phyloP scores from a whole-genome alignment of 2,888 invertebrate genomes.

The Rhagonycha lutea region DNA sequence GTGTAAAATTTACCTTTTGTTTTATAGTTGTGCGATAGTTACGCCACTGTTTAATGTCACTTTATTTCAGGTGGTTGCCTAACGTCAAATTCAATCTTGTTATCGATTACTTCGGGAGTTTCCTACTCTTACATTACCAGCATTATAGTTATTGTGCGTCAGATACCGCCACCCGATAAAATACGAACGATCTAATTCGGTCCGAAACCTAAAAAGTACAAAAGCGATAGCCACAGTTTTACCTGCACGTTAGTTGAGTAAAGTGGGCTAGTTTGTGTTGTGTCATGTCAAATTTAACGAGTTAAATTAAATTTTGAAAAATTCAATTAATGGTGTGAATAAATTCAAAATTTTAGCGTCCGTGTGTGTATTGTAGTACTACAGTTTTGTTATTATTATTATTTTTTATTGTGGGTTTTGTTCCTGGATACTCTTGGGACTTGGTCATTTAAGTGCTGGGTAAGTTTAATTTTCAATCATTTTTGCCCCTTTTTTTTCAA shows the following conservation, averaged over 20 bases:
- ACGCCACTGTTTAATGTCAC: background rate
- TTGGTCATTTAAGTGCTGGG: background rate
- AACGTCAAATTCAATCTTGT: background rate
- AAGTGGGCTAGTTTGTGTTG: conserved; percentile 14
- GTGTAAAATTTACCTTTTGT: no score
- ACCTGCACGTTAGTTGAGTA: conserved; percentile 1
- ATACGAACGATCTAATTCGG: background rate
- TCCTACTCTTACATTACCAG: background rate
- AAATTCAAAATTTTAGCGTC: background rate
- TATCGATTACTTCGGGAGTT: background rate
- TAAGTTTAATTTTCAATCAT: background rate
- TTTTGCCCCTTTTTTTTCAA: background rate
- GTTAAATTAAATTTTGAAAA: background rate
- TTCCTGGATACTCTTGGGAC: background rate
- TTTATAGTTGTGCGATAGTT: background rate
- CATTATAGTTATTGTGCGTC: background rate
- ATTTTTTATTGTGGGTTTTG: background rate
- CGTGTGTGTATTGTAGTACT: background rate
- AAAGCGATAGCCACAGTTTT: conserved; percentile 4
- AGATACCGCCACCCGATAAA: background rate
- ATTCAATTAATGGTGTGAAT: background rate
- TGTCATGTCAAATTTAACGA: conserved; percentile 17
- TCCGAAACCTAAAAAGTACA: conserved; percentile 6
- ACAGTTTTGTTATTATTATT: background rate
- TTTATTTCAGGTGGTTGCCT: background rate